Evolutionary conservation across 2,113 vertebrate genomes (phyloP).

Genomic region (Dendropsophus ebraccatus): DNA sequence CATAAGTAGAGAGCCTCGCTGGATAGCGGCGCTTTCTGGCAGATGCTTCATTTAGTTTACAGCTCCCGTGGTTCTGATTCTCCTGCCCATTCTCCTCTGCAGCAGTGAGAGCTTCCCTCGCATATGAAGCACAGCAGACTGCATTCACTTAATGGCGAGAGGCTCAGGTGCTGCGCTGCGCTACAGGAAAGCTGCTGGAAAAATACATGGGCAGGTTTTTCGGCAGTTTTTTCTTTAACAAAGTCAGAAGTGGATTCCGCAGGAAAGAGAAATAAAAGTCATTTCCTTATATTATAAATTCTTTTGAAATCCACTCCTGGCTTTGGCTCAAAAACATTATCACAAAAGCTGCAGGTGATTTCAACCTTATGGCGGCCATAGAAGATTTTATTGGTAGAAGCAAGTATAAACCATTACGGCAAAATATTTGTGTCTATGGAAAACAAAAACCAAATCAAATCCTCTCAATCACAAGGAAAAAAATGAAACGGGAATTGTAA

Average conservation of each 20-base stretch:
- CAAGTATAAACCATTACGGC: not conserved
- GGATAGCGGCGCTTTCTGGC: not conserved
- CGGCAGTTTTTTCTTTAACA: too few relatives aligned
- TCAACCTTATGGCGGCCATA: not conserved
- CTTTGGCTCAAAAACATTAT: too few relatives aligned
- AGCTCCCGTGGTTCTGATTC: constrained; percentile 14
- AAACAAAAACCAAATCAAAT: not conserved
- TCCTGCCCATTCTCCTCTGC: constrained; percentile 26
- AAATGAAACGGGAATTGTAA: not conserved
- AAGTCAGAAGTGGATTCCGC: too few relatives aligned
- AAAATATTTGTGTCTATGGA: not conserved
- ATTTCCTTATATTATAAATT: too few relatives aligned
- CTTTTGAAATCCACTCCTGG: too few relatives aligned
- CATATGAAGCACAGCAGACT: constrained; percentile 24
- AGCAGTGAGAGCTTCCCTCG: constrained; percentile 4
- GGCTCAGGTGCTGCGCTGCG: not conserved
- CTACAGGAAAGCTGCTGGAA: not conserved
- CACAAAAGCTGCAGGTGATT: too few relatives aligned
- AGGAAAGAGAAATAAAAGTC: too few relatives aligned
- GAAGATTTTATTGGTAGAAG: not conserved
- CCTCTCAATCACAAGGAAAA: not conserved
- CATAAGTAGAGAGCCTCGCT: not conserved
- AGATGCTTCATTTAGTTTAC: constrained; percentile 21
- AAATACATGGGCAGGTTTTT: too few relatives aligned
- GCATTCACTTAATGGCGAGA: not conserved